These are phyloP conservation scores for Metellina segmentata DNA, from an alignment of 2,888 invertebrate genomes.

Conservation along the genomic window DNA sequence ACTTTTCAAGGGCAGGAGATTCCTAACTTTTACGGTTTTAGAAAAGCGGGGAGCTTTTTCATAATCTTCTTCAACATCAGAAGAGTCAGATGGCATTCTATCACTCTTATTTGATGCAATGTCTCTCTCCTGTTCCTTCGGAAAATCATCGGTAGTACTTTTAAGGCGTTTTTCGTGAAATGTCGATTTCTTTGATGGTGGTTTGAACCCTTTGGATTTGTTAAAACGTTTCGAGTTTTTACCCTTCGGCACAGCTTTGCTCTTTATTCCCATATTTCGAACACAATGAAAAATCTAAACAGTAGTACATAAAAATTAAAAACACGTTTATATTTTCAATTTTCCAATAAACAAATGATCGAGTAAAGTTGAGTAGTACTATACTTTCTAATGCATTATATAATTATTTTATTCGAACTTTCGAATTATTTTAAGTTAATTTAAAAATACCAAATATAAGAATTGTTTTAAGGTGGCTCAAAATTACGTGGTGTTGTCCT, in stretches of 20 bases:
- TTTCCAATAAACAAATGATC: neutral
- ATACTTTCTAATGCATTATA: neutral
- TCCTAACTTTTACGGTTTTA: constrained; percentile 30
- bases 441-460: too few species aligned
- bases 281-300: neutral
- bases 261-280: constrained; percentile 25
- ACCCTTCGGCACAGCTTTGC: neutral
- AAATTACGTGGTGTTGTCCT: too few species aligned
- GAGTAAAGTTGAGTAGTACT: constrained; percentile 18
- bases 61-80: constrained; percentile 64
- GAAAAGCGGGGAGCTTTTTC: constrained; percentile 63
- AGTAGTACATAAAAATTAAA: neutral
- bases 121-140: neutral
- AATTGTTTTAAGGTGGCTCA: too few species aligned
- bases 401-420: too few species aligned
- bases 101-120: neutral
- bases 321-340: constrained; percentile 25
- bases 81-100: neutral
- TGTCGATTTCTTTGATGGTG: neutral
- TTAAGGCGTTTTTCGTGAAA: constrained; percentile 3
- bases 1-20: constrained; percentile 71
- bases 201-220: neutral
- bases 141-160: neutral
- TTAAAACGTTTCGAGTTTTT: constrained; percentile 27
- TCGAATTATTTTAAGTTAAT: too few species aligned